These are phyloP conservation scores for Drosophila birchii DNA, from an alignment of 2,888 invertebrate species.

Conservation along the genomic window DNA sequence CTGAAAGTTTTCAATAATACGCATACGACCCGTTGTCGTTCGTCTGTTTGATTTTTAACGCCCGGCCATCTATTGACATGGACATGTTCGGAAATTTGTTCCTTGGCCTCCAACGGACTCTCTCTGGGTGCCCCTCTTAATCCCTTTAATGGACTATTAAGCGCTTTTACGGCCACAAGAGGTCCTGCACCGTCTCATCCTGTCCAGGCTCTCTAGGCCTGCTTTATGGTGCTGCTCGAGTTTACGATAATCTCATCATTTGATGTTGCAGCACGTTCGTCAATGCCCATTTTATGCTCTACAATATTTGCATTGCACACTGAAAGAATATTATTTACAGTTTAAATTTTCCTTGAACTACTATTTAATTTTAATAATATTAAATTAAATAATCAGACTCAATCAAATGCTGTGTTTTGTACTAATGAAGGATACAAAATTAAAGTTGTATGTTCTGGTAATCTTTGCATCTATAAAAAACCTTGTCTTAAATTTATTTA, in stretches of 20 bases:
- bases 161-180: constrained; percentile 62
- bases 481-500: background rate
- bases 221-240: constrained; percentile 59
- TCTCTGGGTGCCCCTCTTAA: constrained; percentile 60
- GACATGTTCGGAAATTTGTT: constrained; percentile 61
- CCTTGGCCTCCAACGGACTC: constrained; percentile 19
- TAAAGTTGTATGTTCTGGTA: background rate
- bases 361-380: background rate
- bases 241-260: constrained; percentile 74
- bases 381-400: too few relatives aligned
- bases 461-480: background rate
- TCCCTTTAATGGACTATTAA: constrained; percentile 80
- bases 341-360: background rate
- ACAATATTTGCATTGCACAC: constrained; percentile 71
- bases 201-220: constrained; percentile 42
- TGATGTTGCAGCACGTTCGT: constrained; percentile 74
- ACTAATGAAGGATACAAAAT: background rate
- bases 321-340: background rate
- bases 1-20: constrained; percentile 59
- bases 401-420: background rate
- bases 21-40: constrained; percentile 52
- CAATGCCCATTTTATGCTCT: constrained; percentile 72
- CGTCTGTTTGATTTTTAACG: constrained; percentile 64
- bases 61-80: constrained; percentile 58
- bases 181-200: constrained; percentile 30